Base-by-base conservation (phyloP, 2,888 invertebrate species). In the Agriopis aurantiaria region DNA sequence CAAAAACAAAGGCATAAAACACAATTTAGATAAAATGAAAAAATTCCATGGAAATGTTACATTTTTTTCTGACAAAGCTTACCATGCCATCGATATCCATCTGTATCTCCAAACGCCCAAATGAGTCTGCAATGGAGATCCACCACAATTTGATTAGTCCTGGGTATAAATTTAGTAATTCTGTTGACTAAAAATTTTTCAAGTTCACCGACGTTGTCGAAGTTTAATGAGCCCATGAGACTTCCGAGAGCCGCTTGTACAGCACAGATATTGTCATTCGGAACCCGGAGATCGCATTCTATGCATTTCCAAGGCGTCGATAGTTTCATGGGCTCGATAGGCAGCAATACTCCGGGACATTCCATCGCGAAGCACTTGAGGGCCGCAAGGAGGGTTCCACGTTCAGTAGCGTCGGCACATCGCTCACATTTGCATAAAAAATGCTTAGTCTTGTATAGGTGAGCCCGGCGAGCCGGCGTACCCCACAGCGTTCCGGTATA, bases 401-500 rank as follows among this genome's bases (percentile, higher is more conserved):
- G 95, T 90, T 97, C 97, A 52, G 95, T 95, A 0, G 96, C 95
- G 85, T 97, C 97, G 1, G 91, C 86, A 82, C 97, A 97, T 64
- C 97, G 92, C 4, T 89, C 85, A 81, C 97, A 97, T 66, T 85
- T 88, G 82, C 97, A 97, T 59, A 91, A 85, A 81, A 97, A 97
- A 84, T 96, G 96, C 88, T 97, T 97, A 0, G 97, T 96, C 77
- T 92, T 92, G 73, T 88, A 90, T 23, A 97, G 89, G 81, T 96
- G 95, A 48, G 95, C 91, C 12, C 96, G 91, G 65, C 97, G 92
- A 12, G 96, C 94, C 5, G 95, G 90, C 0, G 97, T 97, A 49
- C 96, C 96, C 97, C 97, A 97, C 56, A 96, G 86, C 40, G 96
- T 79, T 68, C 96, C 95, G 0, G 96, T 95, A 80, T 97, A 97